Conservation (phyloP, 2,888 invertebrate species). For the Cataglyphis rosenhaueri region DNA sequence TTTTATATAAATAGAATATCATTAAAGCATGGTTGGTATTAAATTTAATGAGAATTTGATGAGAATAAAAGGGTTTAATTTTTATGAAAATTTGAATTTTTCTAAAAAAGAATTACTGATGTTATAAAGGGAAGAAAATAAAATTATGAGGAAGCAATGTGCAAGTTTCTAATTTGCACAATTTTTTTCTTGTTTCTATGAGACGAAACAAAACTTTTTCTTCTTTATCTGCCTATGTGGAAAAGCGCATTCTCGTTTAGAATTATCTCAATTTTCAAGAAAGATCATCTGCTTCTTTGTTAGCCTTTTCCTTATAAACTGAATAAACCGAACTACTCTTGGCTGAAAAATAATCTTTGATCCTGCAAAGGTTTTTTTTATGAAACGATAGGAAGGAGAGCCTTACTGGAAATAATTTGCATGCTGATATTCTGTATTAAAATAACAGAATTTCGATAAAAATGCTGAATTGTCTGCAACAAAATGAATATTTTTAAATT, state of each 20-base stretch:
- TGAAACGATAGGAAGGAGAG: background rate
- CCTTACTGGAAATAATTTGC: background rate
- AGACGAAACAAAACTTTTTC: background rate
- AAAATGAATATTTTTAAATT: slow-evolving; percentile 4
- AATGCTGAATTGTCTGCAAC: background rate
- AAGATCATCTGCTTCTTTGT: background rate
- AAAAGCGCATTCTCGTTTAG: background rate
- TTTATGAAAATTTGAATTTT: too few relatives aligned
- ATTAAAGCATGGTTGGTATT: too few relatives aligned
- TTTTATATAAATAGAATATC: too few relatives aligned
- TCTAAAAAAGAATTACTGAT: too few relatives aligned
- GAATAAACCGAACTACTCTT: background rate
- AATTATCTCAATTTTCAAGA: background rate
- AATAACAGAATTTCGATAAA: background rate
- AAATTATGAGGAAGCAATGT: too few relatives aligned
- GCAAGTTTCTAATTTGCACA: too few relatives aligned
- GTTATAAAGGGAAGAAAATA: too few relatives aligned
- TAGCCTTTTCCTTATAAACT: background rate
- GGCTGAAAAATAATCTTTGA: background rate
- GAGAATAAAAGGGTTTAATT: too few relatives aligned
- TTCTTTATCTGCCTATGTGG: background rate
- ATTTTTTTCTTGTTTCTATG: too few relatives aligned
- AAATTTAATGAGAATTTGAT: too few relatives aligned
- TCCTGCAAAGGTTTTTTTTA: background rate
- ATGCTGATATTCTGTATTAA: background rate